Evolutionary conservation across 2,113 vertebrate species (phyloP).

Genomic region (Macquaria ambigua): DNA sequence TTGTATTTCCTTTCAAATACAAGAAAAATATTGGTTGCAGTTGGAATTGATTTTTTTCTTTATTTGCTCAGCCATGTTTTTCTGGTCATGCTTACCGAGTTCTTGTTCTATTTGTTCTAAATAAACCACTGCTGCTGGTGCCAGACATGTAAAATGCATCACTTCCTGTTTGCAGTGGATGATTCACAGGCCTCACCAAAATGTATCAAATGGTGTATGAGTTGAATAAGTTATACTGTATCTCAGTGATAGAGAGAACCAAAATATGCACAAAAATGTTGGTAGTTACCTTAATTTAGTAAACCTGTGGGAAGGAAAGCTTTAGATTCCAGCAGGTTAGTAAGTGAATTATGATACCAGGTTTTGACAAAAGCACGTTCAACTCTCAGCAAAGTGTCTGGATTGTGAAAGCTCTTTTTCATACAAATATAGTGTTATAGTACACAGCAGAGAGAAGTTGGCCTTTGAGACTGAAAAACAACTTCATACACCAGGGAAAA

Average conservation of each 20-base stretch:
- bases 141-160: constrained; percentile 5
- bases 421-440: constrained; percentile 15
- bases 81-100: neutral
- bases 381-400: constrained; percentile 17
- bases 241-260: neutral
- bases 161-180: neutral
- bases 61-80: neutral
- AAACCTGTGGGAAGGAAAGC: neutral
- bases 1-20: neutral
- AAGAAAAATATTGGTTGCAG: neutral
- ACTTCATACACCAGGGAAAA: constrained; percentile 25
- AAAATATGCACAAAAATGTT: neutral
- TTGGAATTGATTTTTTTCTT: neutral
- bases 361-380: neutral
- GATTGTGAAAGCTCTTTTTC: constrained; percentile 16
- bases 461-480: constrained; percentile 37
- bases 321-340: neutral
- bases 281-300: neutral
- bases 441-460: neutral
- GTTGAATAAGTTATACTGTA: neutral
- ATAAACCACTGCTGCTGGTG: neutral
- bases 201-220: neutral
- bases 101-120: neutral
- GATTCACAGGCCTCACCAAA: neutral
- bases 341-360: neutral